These are phyloP conservation scores for Matsumurasca onukii DNA, from an alignment of 1,140 invertebrate species.

Conservation along the genomic window DNA sequence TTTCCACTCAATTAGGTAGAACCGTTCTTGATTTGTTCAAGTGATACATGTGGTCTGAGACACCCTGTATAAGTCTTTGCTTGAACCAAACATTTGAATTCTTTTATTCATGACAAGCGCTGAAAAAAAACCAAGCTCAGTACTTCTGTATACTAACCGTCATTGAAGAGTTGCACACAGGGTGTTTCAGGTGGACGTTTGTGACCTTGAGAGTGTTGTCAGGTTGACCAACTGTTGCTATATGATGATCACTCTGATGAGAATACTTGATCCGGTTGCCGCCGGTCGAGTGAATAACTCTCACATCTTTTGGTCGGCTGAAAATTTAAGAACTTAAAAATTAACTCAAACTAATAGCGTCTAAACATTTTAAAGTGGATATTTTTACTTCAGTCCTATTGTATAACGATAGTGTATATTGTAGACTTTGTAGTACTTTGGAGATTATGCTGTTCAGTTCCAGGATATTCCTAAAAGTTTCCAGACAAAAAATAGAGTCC, in stretches of 20 bases:
- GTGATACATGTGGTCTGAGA: not conserved
- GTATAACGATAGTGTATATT: no score
- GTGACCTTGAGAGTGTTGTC: conserved; percentile 60
- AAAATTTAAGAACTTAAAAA: conserved; percentile 34
- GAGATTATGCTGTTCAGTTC: no score
- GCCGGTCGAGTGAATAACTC: conserved; percentile 58
- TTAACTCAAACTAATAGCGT: no score
- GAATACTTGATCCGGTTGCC: conserved; percentile 57
- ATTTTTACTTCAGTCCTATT: no score
- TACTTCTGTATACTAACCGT: conserved; percentile 40
- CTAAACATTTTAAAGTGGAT: no score
- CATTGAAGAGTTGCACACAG: conserved; percentile 53
- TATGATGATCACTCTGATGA: conserved; percentile 54
- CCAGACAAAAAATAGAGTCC: no score
- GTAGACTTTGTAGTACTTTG: no score
- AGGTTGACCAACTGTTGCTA: conserved; percentile 60
- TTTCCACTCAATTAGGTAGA: conserved; percentile 3
- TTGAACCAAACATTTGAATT: no score
- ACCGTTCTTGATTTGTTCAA: not conserved
- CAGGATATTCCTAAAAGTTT: no score
- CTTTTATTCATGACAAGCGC: not conserved
- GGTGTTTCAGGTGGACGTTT: conserved; percentile 56
- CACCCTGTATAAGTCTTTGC: not conserved
- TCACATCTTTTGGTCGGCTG: conserved; percentile 56
- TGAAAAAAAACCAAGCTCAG: not conserved